Percentiles rank a stretch among this genome's conserved stretches.
These are phyloP conservation scores for Antrozous pallidus DNA, from an alignment of 2,797 vertebrate genomes.

Conservation along the genomic window DNA sequence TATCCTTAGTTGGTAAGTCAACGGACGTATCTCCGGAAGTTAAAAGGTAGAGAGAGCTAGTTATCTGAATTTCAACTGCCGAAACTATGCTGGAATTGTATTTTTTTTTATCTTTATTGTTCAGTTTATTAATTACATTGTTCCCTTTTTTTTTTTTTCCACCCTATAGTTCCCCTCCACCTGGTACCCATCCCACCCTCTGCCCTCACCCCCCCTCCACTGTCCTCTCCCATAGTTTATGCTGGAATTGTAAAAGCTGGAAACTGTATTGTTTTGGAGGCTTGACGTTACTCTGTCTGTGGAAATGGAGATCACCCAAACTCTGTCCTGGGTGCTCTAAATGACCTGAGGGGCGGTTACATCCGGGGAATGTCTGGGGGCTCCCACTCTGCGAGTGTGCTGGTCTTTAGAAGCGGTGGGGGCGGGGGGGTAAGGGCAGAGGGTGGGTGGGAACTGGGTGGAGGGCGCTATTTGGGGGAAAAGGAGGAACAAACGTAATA, in stretches of 20 bases:
- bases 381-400: background rate
- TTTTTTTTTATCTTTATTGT: no score
- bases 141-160: no score
- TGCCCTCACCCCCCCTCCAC: no score
- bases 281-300: background rate
- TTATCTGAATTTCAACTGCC: constrained; percentile 26
- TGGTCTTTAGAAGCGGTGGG: background rate
- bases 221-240: no score
- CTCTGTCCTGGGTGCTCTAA: background rate
- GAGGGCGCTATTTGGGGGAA: no score
- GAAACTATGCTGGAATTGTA: constrained; percentile 26
- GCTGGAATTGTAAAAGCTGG: constrained; percentile 13
- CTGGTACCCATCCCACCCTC: no score
- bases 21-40: constrained; percentile 7
- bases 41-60: background rate
- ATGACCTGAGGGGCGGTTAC: background rate
- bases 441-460: no score
- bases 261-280: constrained; percentile 8
- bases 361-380: background rate
- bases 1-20: background rate
- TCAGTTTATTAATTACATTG: no score
- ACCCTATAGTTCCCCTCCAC: no score
- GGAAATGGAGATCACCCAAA: constrained; percentile 19
- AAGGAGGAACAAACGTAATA: no score
- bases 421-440: no score